Conservation (phyloP, 2,113 vertebrate genomes). For the Vulpes vulpes region DNA sequence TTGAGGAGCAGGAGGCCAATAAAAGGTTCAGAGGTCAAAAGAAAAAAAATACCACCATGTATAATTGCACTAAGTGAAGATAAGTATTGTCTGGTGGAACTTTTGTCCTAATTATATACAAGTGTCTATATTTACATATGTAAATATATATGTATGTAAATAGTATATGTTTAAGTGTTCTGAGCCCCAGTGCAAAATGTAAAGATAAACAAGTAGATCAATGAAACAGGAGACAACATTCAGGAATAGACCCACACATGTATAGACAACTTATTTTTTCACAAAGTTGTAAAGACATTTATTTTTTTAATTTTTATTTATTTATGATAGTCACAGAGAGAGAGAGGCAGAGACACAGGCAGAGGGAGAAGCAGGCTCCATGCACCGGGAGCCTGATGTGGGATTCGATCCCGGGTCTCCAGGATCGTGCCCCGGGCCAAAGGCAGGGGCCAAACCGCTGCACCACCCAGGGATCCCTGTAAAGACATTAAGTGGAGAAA, state of each 20-base stretch:
- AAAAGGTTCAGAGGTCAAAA: no score
- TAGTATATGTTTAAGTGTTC: not conserved
- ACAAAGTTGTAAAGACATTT: not conserved
- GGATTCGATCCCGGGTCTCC: no score
- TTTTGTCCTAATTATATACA: not conserved
- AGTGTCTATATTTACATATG: not conserved
- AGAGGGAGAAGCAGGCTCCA: no score
- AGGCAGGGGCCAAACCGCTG: no score
- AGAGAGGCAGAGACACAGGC: no score
- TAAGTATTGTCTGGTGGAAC: not conserved
- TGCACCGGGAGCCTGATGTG: no score
- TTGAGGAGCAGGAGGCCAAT: no score
- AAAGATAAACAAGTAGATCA: conserved; percentile 10
- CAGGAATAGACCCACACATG: not conserved
- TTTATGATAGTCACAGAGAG: no score
- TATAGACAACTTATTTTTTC: not conserved
- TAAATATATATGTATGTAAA: not conserved
- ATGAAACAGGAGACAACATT: not conserved
- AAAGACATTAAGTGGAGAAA: not conserved
- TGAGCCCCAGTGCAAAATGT: not conserved
- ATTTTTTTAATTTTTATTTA: no score
- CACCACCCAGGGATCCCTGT: no score
- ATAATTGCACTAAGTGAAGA: conserved; percentile 31
- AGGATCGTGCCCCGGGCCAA: no score
- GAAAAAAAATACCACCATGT: not conserved